Evolutionary conservation across 1,140 invertebrate species (phyloP).

Genomic region (Lamellibrachia luymesi): DNA sequence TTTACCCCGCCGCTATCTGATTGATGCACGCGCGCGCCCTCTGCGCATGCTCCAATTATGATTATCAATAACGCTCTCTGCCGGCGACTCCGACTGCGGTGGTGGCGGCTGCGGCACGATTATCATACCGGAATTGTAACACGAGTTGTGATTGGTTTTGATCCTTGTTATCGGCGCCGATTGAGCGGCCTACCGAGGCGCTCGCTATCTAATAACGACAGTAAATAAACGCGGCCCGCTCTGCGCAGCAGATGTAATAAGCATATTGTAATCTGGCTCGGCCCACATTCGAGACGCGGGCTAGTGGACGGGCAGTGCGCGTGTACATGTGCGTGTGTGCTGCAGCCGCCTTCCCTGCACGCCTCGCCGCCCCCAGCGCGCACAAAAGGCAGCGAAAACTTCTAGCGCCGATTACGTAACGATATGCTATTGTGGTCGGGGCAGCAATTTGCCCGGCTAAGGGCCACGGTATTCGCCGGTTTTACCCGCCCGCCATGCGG

Average conservation of each 20-base stretch:
- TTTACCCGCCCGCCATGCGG: not conserved
- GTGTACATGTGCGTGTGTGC: not conserved
- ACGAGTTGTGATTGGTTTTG: slow-evolving; percentile 13
- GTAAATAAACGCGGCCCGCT: not conserved
- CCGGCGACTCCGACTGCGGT: not conserved
- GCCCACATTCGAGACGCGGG: not conserved
- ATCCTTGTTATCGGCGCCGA: slow-evolving; percentile 4
- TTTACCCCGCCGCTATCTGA: slow-evolving; percentile 8
- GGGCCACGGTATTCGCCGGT: not conserved
- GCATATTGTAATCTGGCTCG: slow-evolving; percentile 4
- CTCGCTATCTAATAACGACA: not conserved
- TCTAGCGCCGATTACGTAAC: not conserved
- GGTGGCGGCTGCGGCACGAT: not conserved
- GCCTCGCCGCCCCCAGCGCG: not conserved
- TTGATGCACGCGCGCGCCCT: slow-evolving; percentile 12
- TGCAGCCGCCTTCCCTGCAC: not conserved
- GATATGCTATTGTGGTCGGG: not conserved
- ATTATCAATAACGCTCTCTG: slow-evolving; percentile 14
- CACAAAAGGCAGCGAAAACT: slow-evolving; percentile 4
- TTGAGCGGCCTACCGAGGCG: not conserved
- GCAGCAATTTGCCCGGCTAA: not conserved
- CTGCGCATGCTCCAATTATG: slow-evolving; percentile 17
- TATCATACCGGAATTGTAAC: slow-evolving; percentile 16
- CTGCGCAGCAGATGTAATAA: not conserved
- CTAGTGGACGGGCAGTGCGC: not conserved